Percentiles rank a stretch among this genome's conserved stretches.
Conservation (phyloP, 2,113 vertebrate genomes). For the Ailurus styani region DNA sequence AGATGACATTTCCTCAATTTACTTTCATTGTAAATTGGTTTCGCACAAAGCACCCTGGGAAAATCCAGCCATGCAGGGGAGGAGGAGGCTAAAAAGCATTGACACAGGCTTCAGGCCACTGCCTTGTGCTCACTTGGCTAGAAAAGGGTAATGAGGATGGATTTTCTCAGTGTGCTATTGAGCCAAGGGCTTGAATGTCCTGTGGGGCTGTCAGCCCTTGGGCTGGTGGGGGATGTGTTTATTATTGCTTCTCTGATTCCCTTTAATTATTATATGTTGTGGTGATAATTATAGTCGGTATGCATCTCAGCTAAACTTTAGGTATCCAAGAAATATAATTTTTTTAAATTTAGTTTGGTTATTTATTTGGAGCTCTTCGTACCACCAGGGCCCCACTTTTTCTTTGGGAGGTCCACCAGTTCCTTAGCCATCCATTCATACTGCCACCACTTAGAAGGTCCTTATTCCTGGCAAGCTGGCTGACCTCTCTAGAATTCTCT, state of each 20-base stretch:
- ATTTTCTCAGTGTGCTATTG: not conserved
- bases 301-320: not conserved
- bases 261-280: not conserved
- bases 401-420: fast-evolving
- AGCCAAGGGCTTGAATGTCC: not conserved
- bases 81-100: not conserved
- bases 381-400: not conserved
- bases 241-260: not conserved
- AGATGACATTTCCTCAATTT: slow-evolving; percentile 14
- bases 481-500: not conserved
- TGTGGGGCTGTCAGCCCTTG: not conserved
- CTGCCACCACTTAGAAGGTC: not conserved
- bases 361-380: not conserved
- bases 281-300: not conserved
- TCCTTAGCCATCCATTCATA: not conserved
- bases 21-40: slow-evolving; percentile 13
- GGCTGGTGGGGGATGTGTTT: not conserved
- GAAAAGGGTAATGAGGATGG: slow-evolving; percentile 2
- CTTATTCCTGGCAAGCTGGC: not conserved
- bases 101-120: not conserved
- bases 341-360: not conserved
- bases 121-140: not conserved
- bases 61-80: not conserved
- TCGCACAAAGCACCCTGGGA: not conserved
- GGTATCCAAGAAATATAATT: not conserved